A percentile compares a stretch with the other conserved stretches of the same genome.
Evolutionary conservation across 1,140 invertebrate species (phyloP).

Genomic region (Trichonephila inaurata): DNA sequence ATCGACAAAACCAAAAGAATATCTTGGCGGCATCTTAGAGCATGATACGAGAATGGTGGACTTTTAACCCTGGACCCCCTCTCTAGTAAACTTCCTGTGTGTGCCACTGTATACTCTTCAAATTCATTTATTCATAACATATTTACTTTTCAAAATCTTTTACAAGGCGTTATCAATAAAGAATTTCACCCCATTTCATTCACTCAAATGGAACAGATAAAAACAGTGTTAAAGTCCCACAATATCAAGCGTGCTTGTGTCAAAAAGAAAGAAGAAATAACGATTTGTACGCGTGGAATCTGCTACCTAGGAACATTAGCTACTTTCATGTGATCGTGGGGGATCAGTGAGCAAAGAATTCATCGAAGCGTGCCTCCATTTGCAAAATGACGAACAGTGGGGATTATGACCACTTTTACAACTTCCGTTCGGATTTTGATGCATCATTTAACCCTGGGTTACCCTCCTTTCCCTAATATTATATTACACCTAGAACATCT

Average conservation of each 20-base stretch:
- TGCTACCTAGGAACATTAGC: neutral
- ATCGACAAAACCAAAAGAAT: too few relatives aligned
- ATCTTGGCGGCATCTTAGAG: too few relatives aligned
- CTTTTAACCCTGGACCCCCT: too few relatives aligned
- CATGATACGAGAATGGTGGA: too few relatives aligned
- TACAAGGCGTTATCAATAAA: too few relatives aligned
- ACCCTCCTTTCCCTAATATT: conserved; percentile 31
- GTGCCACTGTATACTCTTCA: too few relatives aligned
- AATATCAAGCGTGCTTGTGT: neutral
- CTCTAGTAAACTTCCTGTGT: too few relatives aligned
- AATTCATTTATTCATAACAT: too few relatives aligned
- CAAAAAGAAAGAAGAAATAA: neutral
- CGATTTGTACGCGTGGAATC: neutral
- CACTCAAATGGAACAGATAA: neutral
- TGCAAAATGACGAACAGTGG: conserved; percentile 45
- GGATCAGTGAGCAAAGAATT: conserved; percentile 15
- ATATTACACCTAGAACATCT: conserved; percentile 62
- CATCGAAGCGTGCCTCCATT: conserved; percentile 70
- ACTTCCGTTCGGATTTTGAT: conserved; percentile 72
- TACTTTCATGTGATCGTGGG: neutral
- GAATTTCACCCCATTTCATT: too few relatives aligned
- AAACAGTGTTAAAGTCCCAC: neutral
- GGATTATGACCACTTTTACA: conserved; percentile 76
- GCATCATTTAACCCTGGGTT: conserved; percentile 55
- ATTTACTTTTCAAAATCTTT: too few relatives aligned